Base-by-base conservation (phyloP, 2,888 invertebrate species). In the Epinotia brunnichana region DNA sequence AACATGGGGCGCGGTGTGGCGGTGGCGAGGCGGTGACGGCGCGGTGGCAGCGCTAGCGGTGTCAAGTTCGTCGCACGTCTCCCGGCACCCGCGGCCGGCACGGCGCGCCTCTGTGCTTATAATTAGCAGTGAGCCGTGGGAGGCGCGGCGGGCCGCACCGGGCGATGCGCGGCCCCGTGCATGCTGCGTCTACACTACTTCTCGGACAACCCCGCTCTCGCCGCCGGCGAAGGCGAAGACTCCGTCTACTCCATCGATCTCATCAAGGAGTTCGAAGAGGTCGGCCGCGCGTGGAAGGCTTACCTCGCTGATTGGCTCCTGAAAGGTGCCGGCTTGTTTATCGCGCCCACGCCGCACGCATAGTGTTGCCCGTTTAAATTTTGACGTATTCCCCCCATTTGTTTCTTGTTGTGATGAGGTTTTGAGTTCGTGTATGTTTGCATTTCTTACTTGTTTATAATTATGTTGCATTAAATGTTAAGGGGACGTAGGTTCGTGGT, bases 121-220 rank as follows among this genome's bases (percentile, higher is more conserved):
- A 87, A 90, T 91, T 91, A 92, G 91, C 90, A 90, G 92, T 91
- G 87, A 91, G 91, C 90, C 90, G 90, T 87, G 88, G 91, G 89
- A 87, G 90, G 89, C 90, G 90, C 90, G 88, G 89, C 90, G 86
- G 88, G 89, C 92, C 91, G 91, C 90, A 87, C 91, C 87, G 83
- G 83, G 90, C 90, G 86, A 91, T 91, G 91, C 86, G 87, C 86
- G 84, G 84, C 82, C 83, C 84, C 93, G 94, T 90, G 92, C 90
- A 96, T 97, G 96, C 95, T 97, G 94, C 96, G 96, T 89, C 94
- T 97, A 94, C 96, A 97, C 89, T 96, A 96, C 89, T 97, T 95
- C 90, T 97, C 97, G 86, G 96, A 97, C 94, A 94, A 95, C 92
- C 95, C 95, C 88, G 94, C 95, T 88, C 94, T 96, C 94, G 87